phyloP scores from a whole-genome alignment of 2,888 invertebrate genomes.

The Stictocephala bisonia region DNA sequence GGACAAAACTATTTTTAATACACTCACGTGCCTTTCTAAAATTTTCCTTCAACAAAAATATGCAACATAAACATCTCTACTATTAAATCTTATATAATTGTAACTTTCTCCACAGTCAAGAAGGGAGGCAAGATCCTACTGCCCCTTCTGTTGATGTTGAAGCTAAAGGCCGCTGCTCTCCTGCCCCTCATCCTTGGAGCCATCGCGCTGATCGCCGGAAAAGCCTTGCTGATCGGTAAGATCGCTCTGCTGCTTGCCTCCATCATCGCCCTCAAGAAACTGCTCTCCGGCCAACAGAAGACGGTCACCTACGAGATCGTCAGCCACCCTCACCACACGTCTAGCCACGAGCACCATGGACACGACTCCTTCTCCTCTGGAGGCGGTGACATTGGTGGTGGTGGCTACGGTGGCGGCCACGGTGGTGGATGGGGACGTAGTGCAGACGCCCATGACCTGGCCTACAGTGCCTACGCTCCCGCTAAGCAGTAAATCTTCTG shows the following conservation, averaged over 20 bases:
- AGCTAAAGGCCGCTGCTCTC: slow-evolving; percentile 82
- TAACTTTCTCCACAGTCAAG: slow-evolving; percentile 61
- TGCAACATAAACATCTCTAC: background rate
- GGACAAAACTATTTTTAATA: too few species aligned
- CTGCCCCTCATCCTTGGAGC: slow-evolving; percentile 83
- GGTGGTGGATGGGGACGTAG: slow-evolving; percentile 81
- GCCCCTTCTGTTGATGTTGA: slow-evolving; percentile 79
- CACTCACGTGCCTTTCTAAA: too few species aligned
- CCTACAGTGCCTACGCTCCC: slow-evolving; percentile 82
- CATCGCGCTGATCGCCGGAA: slow-evolving; percentile 87
- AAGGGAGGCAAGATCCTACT: slow-evolving; percentile 83
- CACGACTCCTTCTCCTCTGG: slow-evolving; percentile 72
- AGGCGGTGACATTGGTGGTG: slow-evolving; percentile 69
- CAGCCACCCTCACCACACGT: slow-evolving; percentile 83
- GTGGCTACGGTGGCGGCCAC: slow-evolving; percentile 65
- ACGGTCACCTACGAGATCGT: slow-evolving; percentile 91
- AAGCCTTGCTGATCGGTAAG: slow-evolving; percentile 86
- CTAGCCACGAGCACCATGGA: slow-evolving; percentile 75
- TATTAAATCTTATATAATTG: background rate
- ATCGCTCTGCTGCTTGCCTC: slow-evolving; percentile 85
- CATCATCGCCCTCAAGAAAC: slow-evolving; percentile 86
- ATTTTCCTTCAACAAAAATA: too few species aligned
- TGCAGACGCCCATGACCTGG: slow-evolving; percentile 79
- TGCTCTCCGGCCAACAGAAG: slow-evolving; percentile 79
- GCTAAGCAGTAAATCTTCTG: slow-evolving; percentile 42